Percentiles rank a stretch among this genome's conserved stretches.
These are phyloP conservation scores for Spisula subtruncata DNA, from an alignment of 2,888 invertebrate species.

Conservation along the genomic window DNA sequence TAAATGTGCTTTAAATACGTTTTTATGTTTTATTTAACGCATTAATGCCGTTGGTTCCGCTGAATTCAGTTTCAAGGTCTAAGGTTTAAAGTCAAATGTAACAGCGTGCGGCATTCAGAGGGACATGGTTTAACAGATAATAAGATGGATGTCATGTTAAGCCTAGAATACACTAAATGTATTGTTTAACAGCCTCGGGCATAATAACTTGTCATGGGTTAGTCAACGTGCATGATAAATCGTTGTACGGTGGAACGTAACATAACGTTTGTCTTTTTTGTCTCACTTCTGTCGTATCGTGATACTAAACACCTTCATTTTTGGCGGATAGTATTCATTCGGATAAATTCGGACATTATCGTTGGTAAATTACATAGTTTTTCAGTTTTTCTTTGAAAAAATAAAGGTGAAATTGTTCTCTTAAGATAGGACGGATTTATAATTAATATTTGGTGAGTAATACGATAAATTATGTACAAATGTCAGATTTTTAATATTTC, in stretches of 20 bases:
- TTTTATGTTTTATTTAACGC: too few species aligned
- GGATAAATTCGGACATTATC: neutral
- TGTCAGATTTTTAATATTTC: neutral
- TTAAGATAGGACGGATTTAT: neutral
- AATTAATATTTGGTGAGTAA: neutral
- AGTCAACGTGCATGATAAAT: conserved; percentile 10
- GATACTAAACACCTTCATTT: neutral
- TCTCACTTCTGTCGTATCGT: neutral
- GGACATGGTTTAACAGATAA: neutral
- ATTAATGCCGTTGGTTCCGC: too few species aligned
- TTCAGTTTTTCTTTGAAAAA: too few species aligned
- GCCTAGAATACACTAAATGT: neutral
- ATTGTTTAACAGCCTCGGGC: conserved; percentile 20
- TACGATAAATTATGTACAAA: neutral
- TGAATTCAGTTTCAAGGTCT: too few species aligned
- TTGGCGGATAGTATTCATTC: neutral
- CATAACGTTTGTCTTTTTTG: conserved; percentile 4
- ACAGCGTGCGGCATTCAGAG: too few species aligned
- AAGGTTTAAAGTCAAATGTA: too few species aligned
- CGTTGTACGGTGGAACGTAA: neutral
- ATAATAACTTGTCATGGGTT: conserved; percentile 5
- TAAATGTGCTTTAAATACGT: too few species aligned
- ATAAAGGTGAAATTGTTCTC: neutral
- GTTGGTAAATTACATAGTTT: neutral
- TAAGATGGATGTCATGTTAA: neutral